Evolutionary conservation across 2,888 invertebrate species (phyloP), one percentile per base, ranked within the genome.

Genomic region (Melanostoma scalare): DNA sequence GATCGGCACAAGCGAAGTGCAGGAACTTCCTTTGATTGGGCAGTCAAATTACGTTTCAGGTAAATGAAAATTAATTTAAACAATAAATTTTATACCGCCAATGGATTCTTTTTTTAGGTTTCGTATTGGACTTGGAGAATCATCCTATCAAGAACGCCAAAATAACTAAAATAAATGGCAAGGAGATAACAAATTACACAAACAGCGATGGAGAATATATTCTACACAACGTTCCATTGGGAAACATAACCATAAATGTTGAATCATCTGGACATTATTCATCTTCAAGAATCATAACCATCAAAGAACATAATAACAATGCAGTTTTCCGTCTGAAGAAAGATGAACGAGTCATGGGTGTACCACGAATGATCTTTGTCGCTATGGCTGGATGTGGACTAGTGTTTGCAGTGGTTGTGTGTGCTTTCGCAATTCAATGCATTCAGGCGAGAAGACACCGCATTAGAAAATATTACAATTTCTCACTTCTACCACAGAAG

Each of bases 291-390:
- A 88, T 91, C 44, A 87, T 93, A 2, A 88, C 89, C 33, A 72
- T 89, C n/a, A 80, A 71, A 0, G 42, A 50, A 36, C 87, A 87
- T n/a, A 88, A 89, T 0, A 91, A 91, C 0, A 91, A 91, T 61
- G 91, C 96, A 0, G 92, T 96, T 85, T 94, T 96, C 86, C 94
- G 94, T 85, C 88, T 97, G 69, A 92, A 93, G 55, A 92, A 92
- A 8, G 94, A 96, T 87, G 94, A 94, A 85, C 92, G 92, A 78
- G 93, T 96, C 10, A 91, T 95, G 86, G 96, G 96, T 0, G 91
- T 97, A 92, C 96, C 96, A 0, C 92, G 96, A 36, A 92, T 96
- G 31, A 92, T 95, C 2, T 97, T 97, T 89, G 94, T 96, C 40
- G 93, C 96, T 88, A 88, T 96, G 6, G 92, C 95, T 86, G 96